phyloP scores from a whole-genome alignment of 2,797 vertebrate species.

The Typhlichthys subterraneus region DNA sequence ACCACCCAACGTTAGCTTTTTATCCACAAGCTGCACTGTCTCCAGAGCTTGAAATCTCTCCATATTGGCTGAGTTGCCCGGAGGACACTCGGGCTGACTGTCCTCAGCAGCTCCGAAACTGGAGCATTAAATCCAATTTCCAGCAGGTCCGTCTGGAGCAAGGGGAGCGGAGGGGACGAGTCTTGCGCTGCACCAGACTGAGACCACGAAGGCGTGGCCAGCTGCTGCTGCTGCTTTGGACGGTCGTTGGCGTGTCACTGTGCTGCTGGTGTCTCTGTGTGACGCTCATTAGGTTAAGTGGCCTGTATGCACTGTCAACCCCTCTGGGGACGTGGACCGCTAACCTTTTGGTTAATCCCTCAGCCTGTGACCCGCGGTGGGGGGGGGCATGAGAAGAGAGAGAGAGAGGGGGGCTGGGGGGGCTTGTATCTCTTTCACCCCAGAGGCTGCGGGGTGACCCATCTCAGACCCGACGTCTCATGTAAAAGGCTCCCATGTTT shows the following conservation, averaged over 20 bases:
- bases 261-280: constrained; percentile 18
- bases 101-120: constrained; percentile 59
- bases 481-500: constrained; percentile 6
- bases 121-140: constrained; percentile 78
- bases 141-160: constrained; percentile 56
- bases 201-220: constrained; percentile 29
- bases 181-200: constrained; percentile 25
- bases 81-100: constrained; percentile 46
- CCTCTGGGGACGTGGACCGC: constrained; percentile 16
- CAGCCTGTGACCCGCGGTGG: no score
- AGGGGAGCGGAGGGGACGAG: constrained; percentile 34
- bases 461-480: background rate
- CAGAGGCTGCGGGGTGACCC: background rate
- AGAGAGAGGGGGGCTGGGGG: no score
- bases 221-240: constrained; percentile 30
- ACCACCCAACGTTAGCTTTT: constrained; percentile 45
- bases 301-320: constrained; percentile 16
- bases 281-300: constrained; percentile 50
- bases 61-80: constrained; percentile 56
- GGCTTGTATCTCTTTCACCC: no score
- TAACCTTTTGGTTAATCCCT: constrained; percentile 42
- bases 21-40: constrained; percentile 53
- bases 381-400: no score
- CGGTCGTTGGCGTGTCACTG: constrained; percentile 38
- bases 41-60: constrained; percentile 66